These are phyloP conservation scores for Petrosia ficiformis DNA, from an alignment of 37 sponge, comb jelly and placozoan genomes.

Conservation along the genomic window DNA sequence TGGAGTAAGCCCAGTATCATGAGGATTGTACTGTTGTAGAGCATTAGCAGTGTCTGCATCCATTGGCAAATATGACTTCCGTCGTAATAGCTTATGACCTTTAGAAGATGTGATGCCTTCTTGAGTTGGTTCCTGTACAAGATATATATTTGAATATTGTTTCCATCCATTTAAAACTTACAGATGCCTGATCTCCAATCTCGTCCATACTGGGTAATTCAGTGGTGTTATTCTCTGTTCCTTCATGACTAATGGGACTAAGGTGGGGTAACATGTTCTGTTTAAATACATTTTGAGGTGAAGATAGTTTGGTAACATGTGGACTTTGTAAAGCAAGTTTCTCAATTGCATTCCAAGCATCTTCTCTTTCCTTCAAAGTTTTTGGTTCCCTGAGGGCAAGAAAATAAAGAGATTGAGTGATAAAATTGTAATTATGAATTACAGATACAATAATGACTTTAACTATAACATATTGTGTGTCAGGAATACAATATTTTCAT, in stretches of 20 bases:
- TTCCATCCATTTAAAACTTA: too few relatives aligned
- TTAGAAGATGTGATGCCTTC: background rate
- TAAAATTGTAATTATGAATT: too few relatives aligned
- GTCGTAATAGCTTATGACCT: constrained; percentile 58
- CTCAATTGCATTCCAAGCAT: constrained; percentile 81
- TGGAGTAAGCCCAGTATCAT: too few relatives aligned
- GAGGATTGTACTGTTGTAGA: constrained; percentile 65
- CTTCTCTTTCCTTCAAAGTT: constrained; percentile 54
- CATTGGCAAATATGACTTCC: constrained; percentile 86
- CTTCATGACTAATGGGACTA: background rate
- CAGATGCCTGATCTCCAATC: too few relatives aligned
- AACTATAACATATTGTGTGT: too few relatives aligned
- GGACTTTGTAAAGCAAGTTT: constrained; percentile 77
- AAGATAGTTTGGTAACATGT: constrained; percentile 26
- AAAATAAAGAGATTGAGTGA: too few relatives aligned
- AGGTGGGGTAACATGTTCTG: background rate
- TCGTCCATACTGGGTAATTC: too few relatives aligned
- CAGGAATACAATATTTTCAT: too few relatives aligned
- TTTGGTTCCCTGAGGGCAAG: constrained; percentile 44
- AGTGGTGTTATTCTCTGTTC: too few relatives aligned
- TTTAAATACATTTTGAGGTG: background rate
- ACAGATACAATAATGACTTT: too few relatives aligned
- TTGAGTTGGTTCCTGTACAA: too few relatives aligned
- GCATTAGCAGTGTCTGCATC: constrained; percentile 80
- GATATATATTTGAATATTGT: too few relatives aligned